A percentile compares a stretch with the other conserved stretches of the same genome.
Conservation (phyloP, 2,797 vertebrate species). For the Graptemys geographica region DNA sequence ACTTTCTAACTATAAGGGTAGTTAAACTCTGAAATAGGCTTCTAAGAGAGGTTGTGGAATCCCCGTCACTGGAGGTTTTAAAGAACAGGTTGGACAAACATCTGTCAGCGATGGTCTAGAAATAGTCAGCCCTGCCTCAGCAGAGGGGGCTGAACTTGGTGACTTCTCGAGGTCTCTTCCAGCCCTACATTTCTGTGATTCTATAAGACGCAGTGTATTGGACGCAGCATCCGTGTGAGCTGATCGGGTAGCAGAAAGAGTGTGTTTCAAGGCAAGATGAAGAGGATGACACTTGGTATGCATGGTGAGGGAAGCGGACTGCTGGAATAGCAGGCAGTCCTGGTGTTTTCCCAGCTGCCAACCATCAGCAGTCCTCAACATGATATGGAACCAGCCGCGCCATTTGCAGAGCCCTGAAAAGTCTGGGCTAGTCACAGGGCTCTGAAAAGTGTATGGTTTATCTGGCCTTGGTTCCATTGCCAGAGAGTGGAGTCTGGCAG, state of each 20-base stretch:
- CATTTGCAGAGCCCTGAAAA: not conserved
- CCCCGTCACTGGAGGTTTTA: not conserved
- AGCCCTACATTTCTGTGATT: too few relatives aligned
- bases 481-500: not conserved
- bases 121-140: not conserved
- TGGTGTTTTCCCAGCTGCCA: not conserved
- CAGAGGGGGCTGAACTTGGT: not conserved
- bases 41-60: not conserved
- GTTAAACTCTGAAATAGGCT: not conserved
- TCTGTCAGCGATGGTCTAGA: not conserved
- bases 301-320: accelerated
- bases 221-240: not conserved
- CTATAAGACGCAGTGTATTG: not conserved
- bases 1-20: not conserved
- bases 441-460: not conserved
- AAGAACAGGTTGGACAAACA: not conserved
- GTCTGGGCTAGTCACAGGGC: not conserved
- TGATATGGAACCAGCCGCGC: not conserved
- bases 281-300: not conserved
- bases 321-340: not conserved
- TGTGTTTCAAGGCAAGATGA: not conserved
- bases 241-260: not conserved
- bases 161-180: not conserved
- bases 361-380: not conserved
- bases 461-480: not conserved